These are phyloP conservation scores for Liodrosophila aerea DNA, from an alignment of 2,888 invertebrate genomes.

Conservation along the genomic window DNA sequence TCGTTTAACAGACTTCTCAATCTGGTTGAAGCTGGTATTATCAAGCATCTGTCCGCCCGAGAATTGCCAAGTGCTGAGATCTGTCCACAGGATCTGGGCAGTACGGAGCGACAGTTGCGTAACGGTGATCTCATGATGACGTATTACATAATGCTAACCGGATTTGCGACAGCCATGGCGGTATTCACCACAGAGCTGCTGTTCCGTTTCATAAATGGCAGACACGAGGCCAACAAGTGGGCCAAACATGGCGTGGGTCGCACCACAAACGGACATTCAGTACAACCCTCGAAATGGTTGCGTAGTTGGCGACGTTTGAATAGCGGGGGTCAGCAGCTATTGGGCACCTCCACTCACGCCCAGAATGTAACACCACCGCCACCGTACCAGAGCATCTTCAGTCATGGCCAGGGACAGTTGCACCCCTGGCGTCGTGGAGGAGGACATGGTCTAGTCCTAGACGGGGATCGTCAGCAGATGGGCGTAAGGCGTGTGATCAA, in stretches of 20 bases:
- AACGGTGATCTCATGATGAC: constrained; percentile 91
- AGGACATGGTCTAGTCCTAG: constrained; percentile 57
- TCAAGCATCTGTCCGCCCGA: constrained; percentile 86
- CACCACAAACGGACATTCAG: constrained; percentile 70
- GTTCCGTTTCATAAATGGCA: constrained; percentile 78
- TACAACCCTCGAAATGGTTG: constrained; percentile 69
- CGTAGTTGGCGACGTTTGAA: constrained; percentile 42
- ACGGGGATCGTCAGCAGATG: constrained; percentile 33
- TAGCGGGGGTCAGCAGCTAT: constrained; percentile 48
- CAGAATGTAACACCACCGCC: constrained; percentile 84
- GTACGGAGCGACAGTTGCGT: constrained; percentile 89
- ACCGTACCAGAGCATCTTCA: constrained; percentile 85
- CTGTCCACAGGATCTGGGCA: constrained; percentile 91
- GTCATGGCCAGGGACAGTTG: constrained; percentile 30
- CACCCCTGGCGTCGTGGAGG: constrained; percentile 53
- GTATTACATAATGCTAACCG: constrained; percentile 88
- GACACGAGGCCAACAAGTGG: constrained; percentile 66
- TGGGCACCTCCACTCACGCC: constrained; percentile 48
- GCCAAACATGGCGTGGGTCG: constrained; percentile 72
- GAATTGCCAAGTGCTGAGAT: constrained; percentile 89
- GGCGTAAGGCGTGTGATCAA: constrained; percentile 86
- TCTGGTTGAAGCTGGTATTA: constrained; percentile 89
- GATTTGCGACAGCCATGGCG: constrained; percentile 86
- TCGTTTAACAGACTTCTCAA: constrained; percentile 85
- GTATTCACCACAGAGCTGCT: constrained; percentile 87